phyloP scores from a whole-genome alignment of 1,140 invertebrate genomes.

The Drosophila sturtevanti region DNA sequence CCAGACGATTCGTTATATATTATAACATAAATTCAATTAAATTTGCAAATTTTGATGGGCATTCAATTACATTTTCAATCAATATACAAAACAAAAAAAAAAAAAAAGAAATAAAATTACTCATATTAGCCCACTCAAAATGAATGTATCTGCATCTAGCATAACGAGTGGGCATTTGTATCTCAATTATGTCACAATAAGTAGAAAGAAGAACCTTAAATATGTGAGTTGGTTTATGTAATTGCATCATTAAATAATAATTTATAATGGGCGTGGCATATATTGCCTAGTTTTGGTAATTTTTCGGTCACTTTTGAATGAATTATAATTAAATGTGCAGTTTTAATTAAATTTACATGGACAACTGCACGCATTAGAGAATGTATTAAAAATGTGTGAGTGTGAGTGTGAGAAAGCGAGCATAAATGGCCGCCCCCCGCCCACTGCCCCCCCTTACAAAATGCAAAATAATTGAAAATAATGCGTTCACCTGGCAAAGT shows the following conservation, averaged over 20 bases:
- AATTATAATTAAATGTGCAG: conserved; percentile 67
- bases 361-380: conserved; percentile 30
- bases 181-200: conserved; percentile 7
- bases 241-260: conserved; percentile 59
- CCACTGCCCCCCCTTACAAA: too few relatives aligned
- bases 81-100: conserved; percentile 16
- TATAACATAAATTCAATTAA: conserved; percentile 48
- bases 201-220: conserved; percentile 11
- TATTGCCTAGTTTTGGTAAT: conserved; percentile 5
- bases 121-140: too few relatives aligned
- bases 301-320: conserved; percentile 41
- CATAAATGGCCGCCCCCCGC: too few relatives aligned
- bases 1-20: neutral
- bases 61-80: conserved; percentile 27
- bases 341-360: conserved; percentile 76
- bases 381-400: neutral
- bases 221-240: conserved; percentile 17
- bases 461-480: conserved; percentile 71
- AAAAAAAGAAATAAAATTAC: neutral
- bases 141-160: conserved; percentile 2
- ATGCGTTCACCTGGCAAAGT: conserved; percentile 22
- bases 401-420: neutral
- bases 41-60: conserved; percentile 11
- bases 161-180: neutral
- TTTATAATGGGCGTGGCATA: conserved; percentile 13